Conservation (phyloP, 2,797 vertebrate genomes). For the Danio kyathit region DNA sequence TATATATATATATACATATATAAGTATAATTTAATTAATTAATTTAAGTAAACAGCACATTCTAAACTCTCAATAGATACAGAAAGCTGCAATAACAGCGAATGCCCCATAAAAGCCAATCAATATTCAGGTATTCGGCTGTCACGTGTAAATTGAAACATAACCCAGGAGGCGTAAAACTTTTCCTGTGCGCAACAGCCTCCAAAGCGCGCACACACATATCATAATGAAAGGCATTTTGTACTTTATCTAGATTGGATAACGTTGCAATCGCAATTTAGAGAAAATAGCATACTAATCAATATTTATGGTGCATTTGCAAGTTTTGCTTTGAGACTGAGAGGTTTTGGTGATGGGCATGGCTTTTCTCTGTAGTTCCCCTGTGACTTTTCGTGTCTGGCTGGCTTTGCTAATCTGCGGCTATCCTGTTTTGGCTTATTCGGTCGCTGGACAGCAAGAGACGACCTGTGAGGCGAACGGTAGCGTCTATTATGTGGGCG, state of each 20-base stretch:
- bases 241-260: neutral
- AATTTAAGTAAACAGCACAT: too few relatives aligned
- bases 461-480: constrained; percentile 84
- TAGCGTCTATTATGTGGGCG: constrained; percentile 84
- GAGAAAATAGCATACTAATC: neutral
- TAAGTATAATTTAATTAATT: too few relatives aligned
- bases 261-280: neutral
- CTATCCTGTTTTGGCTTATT: constrained; percentile 66
- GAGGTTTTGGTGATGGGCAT: constrained; percentile 48
- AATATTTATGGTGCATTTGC: neutral
- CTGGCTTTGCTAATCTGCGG: constrained; percentile 67
- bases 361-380: constrained; percentile 40
- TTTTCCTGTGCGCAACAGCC: constrained; percentile 44
- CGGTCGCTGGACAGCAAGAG: constrained; percentile 77
- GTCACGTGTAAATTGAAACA: constrained; percentile 64
- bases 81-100: neutral
- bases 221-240: neutral
- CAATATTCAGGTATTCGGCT: constrained; percentile 39
- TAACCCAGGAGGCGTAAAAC: constrained; percentile 63
- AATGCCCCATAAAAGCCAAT: constrained; percentile 13
- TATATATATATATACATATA: too few relatives aligned
- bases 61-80: neutral
- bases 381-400: constrained; percentile 55
- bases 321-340: neutral
- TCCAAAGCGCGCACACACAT: neutral